Conservation (phyloP, 23 tunicate species). For the Trididemnum nubilum region DNA sequence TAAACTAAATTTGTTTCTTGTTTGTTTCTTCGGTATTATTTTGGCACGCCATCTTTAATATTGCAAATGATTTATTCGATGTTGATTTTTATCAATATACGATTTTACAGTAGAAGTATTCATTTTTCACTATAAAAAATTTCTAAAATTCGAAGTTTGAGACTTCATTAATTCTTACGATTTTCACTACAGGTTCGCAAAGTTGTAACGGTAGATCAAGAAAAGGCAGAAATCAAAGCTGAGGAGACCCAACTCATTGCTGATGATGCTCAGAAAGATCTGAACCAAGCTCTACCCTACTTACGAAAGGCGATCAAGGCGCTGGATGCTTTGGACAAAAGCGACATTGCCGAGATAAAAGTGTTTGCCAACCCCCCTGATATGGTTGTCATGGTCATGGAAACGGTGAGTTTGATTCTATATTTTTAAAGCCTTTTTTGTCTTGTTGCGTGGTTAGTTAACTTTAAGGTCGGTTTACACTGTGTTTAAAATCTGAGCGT, state of each 20-base stretch:
- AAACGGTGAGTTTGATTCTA: conserved; percentile 58
- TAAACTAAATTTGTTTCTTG: no score
- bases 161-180: no score
- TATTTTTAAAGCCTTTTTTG: background rate
- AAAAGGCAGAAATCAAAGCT: conserved; percentile 82
- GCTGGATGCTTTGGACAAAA: conserved; percentile 78
- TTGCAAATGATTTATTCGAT: no score
- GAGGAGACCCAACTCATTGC: conserved; percentile 94
- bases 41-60: no score
- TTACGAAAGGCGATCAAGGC: conserved; percentile 77
- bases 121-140: no score
- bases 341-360: conserved; percentile 90
- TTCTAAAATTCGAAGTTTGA: no score
- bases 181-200: conserved; percentile 73
- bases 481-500: no score
- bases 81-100: no score
- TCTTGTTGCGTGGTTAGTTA: no score
- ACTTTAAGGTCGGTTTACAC: no score
- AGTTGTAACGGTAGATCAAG: conserved; percentile 85
- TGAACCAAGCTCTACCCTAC: conserved; percentile 80
- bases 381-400: conserved; percentile 88
- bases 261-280: conserved; percentile 84
- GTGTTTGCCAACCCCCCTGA: conserved; percentile 94
- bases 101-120: no score
- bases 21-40: no score